These are phyloP conservation scores for Homarus gammarus DNA, from an alignment of 2,888 invertebrate genomes.

Conservation along the genomic window DNA sequence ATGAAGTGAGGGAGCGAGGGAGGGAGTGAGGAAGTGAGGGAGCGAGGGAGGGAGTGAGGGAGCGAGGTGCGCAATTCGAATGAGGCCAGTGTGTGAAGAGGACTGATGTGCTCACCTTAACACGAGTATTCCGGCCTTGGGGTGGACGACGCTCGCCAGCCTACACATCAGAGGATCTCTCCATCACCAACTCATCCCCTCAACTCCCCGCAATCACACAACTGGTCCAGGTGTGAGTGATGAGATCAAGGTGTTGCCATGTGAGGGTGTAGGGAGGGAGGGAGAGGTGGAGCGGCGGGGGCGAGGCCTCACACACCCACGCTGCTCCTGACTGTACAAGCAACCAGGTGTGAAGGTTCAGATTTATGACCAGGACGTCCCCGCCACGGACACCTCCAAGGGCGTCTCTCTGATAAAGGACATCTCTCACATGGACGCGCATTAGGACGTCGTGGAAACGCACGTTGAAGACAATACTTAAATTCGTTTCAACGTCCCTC, in stretches of 20 bases:
- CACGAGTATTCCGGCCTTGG: not conserved
- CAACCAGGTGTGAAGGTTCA: slow-evolving; percentile 43
- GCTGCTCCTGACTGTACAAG: not conserved
- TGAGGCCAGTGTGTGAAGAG: too few species aligned
- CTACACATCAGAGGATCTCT: not conserved
- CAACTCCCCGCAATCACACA: not conserved
- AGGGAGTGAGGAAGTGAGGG: not conserved
- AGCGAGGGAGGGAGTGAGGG: not conserved
- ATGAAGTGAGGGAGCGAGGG: slow-evolving; percentile 5
- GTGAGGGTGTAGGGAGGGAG: not conserved
- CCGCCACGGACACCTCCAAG: slow-evolving; percentile 33
- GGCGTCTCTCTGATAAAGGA: not conserved
- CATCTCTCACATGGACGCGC: not conserved
- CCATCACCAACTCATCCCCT: not conserved
- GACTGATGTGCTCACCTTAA: too few species aligned
- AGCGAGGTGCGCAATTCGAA: not conserved
- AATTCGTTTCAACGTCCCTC: not conserved
- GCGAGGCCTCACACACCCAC: not conserved
- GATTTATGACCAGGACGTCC: slow-evolving; percentile 36
- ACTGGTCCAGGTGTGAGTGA: not conserved
- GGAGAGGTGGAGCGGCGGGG: not conserved
- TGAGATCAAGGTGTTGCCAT: not conserved
- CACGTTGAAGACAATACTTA: not conserved
- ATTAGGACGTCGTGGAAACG: not conserved
- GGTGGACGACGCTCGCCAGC: not conserved